A percentile compares a stretch with the other conserved stretches of the same genome.
phyloP scores from a whole-genome alignment of 1,140 invertebrate species.

The Oppia nitens region DNA sequence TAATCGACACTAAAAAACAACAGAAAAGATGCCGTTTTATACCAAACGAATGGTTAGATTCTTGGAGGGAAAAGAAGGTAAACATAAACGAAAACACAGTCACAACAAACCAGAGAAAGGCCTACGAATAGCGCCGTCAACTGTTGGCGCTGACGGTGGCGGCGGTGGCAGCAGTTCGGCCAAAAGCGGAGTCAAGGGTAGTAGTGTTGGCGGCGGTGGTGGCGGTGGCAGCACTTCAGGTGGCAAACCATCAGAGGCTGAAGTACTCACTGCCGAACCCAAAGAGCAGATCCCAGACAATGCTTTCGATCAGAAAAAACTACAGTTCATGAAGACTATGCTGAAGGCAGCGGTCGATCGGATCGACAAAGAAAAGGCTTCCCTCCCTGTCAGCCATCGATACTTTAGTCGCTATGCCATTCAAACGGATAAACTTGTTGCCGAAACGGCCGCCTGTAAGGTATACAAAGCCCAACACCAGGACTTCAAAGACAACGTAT shows the following conservation, averaged over 20 bases:
- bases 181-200: neutral
- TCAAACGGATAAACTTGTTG: neutral
- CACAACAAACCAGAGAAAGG: neutral
- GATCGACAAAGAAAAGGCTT: neutral
- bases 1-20: too few relatives aligned
- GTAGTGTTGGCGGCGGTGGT: neutral
- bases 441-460: neutral
- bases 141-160: neutral
- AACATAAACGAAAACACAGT: too few relatives aligned
- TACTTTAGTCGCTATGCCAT: neutral
- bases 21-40: neutral
- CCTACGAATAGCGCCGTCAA: neutral
- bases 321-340: conserved; percentile 3
- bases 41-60: neutral
- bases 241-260: neutral
- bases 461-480: neutral
- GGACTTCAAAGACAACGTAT: neutral
- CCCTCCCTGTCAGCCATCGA: neutral
- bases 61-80: neutral
- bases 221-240: neutral
- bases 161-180: neutral
- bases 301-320: conserved; percentile 3
- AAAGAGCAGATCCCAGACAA: neutral
- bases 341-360: neutral
- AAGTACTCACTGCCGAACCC: too few relatives aligned